These are phyloP conservation scores for Myotis brandtii DNA, from an alignment of 2,113 vertebrate genomes.

Conservation along the genomic window DNA sequence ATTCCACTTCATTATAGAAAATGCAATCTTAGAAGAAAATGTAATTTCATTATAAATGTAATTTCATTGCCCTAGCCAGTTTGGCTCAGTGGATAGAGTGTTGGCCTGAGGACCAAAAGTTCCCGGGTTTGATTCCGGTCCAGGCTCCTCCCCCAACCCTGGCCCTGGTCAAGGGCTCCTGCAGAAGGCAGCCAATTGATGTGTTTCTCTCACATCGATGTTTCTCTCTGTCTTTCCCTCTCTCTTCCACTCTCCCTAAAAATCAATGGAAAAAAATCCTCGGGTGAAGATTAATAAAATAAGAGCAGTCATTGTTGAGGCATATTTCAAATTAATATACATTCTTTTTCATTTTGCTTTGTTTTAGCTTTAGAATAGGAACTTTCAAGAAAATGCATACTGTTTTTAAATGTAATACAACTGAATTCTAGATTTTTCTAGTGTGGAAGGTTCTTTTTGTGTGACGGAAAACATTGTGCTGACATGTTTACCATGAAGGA, in stretches of 20 bases:
- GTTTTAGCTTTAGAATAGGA: constrained; percentile 77
- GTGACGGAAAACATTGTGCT: constrained; percentile 7
- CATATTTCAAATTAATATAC: constrained; percentile 83
- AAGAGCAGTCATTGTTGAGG: constrained; percentile 84
- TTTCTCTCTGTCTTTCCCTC: too few species aligned
- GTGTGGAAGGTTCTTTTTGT: constrained; percentile 53
- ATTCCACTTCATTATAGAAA: constrained; percentile 79
- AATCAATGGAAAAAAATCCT: too few species aligned
- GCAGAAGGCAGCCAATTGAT: too few species aligned
- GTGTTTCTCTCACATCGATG: too few species aligned
- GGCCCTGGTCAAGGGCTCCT: too few species aligned
- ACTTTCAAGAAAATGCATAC: constrained; percentile 72
- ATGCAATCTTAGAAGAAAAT: constrained; percentile 81
- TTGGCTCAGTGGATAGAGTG: too few species aligned
- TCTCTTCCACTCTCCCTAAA: too few species aligned
- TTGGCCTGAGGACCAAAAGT: too few species aligned
- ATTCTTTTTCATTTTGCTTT: constrained; percentile 75
- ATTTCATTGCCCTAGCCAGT: constrained; percentile 30
- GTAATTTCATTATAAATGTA: constrained; percentile 83
- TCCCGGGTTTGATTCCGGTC: too few species aligned
- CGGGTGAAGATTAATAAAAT: background rate
- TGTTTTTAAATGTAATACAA: constrained; percentile 62
- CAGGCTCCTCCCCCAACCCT: too few species aligned
- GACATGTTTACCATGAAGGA: constrained; percentile 76
- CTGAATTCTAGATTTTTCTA: constrained; percentile 56